These are phyloP conservation scores for Cosmia trapezina DNA, from an alignment of 2,888 invertebrate genomes.

Conservation along the genomic window DNA sequence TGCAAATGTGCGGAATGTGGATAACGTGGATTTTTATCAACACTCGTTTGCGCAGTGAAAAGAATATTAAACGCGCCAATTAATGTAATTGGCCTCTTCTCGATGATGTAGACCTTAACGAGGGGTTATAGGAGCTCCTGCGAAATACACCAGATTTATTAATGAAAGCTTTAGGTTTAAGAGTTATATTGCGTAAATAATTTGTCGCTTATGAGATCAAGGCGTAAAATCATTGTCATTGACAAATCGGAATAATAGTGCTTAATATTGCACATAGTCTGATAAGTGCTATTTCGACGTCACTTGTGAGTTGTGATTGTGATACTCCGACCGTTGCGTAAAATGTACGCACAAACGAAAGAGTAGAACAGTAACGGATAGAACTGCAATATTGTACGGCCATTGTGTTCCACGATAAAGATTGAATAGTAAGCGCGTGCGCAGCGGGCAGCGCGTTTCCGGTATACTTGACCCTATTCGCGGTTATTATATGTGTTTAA, in stretches of 20 bases:
- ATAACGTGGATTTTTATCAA: constrained; percentile 66
- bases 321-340: constrained; percentile 58
- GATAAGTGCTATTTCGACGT: constrained; percentile 26
- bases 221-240: constrained; percentile 12
- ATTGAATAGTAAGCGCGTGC: constrained; percentile 83
- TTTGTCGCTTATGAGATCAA: neutral
- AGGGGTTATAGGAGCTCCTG: constrained; percentile 1
- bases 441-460: constrained; percentile 81
- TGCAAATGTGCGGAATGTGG: constrained; percentile 72
- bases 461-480: constrained; percentile 88
- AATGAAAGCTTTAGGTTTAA: neutral
- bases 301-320: constrained; percentile 49
- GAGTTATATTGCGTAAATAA: constrained; percentile 1
- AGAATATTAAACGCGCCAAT: constrained; percentile 50
- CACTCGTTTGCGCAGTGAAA: constrained; percentile 54
- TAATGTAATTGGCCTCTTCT: constrained; percentile 54
- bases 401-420: constrained; percentile 80
- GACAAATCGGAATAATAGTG: constrained; percentile 41
- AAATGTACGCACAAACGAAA: constrained; percentile 61
- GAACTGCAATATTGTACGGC: constrained; percentile 68
- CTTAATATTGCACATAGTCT: constrained; percentile 36
- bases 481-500: constrained; percentile 75
- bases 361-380: constrained; percentile 64
- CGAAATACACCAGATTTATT: neutral
- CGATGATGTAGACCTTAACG: constrained; percentile 28